Conservation (phyloP, 1,140 invertebrate genomes). For the Ladona fulva region DNA sequence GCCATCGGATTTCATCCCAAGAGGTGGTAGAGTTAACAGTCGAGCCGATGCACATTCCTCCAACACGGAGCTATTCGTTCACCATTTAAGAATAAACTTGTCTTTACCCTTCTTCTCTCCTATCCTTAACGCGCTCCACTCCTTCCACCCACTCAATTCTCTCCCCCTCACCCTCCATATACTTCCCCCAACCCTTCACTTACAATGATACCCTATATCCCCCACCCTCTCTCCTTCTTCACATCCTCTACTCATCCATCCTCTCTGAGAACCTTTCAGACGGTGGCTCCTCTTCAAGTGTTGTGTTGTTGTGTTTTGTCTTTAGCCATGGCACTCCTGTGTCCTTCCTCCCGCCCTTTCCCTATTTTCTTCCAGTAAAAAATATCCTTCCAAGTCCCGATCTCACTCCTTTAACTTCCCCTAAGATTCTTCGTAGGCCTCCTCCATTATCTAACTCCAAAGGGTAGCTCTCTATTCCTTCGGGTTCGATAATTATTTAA, state of each 20-base stretch:
- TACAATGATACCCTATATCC: neutral
- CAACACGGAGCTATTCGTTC: neutral
- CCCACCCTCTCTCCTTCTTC: neutral
- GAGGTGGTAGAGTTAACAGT: neutral
- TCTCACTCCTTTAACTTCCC: neutral
- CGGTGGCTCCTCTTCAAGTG: neutral
- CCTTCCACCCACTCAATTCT: neutral
- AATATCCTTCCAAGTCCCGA: neutral
- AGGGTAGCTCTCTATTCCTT: no score
- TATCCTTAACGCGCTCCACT: neutral
- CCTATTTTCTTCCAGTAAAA: neutral
- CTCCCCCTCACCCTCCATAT: neutral
- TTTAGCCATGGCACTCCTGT: neutral
- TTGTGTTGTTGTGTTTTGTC: constrained; percentile 7
- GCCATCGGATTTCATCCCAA: neutral
- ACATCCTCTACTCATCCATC: neutral
- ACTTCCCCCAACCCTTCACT: neutral
- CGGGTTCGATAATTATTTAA: no score
- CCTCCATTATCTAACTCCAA: no score
- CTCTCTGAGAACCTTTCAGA: neutral
- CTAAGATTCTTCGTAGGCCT: neutral
- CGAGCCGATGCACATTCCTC: neutral
- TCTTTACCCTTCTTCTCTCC: neutral
- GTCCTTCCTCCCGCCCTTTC: neutral
- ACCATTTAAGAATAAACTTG: neutral